These are phyloP conservation scores for Momotus momota DNA, from an alignment of 2,797 vertebrate species.

Conservation along the genomic window DNA sequence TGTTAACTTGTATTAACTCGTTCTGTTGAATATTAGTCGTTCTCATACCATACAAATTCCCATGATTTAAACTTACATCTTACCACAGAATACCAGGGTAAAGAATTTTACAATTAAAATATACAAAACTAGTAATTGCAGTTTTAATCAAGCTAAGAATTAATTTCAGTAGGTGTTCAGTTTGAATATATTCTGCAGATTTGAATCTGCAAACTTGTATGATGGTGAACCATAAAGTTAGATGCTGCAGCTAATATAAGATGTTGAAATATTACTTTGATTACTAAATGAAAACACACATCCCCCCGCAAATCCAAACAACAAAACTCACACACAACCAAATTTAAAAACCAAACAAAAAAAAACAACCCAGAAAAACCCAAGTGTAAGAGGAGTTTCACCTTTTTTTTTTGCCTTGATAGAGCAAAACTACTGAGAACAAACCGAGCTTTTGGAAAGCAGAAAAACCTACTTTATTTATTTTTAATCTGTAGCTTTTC, in stretches of 20 bases:
- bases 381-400: background rate
- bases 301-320: background rate
- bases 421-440: background rate
- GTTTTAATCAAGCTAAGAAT: background rate
- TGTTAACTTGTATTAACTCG: background rate
- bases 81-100: background rate
- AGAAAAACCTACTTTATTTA: slow-evolving; percentile 16
- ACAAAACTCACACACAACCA: background rate
- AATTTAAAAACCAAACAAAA: background rate
- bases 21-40: background rate
- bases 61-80: background rate
- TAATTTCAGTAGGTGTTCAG: background rate
- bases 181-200: background rate
- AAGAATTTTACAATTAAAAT: background rate
- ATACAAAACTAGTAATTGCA: background rate
- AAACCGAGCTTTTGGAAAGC: slow-evolving; percentile 56
- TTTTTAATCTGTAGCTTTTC: slow-evolving; percentile 40
- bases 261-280: background rate
- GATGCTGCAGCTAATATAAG: background rate
- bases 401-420: slow-evolving; percentile 24
- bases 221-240: background rate
- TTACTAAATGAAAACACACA: background rate
- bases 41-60: background rate
- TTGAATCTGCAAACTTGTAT: background rate
- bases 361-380: background rate